phyloP scores from a whole-genome alignment of 2,113 vertebrate species.

The Mionectes macconnelli region DNA sequence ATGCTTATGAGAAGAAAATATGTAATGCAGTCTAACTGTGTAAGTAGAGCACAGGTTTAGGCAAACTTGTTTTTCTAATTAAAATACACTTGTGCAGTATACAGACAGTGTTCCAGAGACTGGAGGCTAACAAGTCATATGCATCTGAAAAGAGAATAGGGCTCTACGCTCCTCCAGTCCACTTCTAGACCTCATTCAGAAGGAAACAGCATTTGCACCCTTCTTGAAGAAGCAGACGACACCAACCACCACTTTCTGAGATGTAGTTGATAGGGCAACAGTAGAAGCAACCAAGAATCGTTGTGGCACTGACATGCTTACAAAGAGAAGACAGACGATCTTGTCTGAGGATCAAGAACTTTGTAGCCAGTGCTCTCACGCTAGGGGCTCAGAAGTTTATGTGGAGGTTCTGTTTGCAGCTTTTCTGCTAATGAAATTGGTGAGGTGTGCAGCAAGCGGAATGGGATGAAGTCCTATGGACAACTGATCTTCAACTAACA shows the following conservation, averaged over 20 bases:
- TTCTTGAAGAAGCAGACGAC: background rate
- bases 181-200: background rate
- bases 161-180: background rate
- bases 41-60: background rate
- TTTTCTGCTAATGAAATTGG: background rate
- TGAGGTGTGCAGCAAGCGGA: background rate
- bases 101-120: background rate
- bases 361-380: background rate
- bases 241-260: background rate
- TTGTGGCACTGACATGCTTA: background rate
- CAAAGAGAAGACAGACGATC: background rate
- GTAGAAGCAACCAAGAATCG: background rate
- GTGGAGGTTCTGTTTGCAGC: background rate
- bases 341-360: background rate
- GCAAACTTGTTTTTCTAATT: background rate
- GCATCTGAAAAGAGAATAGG: background rate
- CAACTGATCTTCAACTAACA: background rate
- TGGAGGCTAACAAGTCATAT: background rate
- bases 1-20: background rate
- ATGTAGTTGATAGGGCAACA: fast-evolving
- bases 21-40: background rate
- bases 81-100: background rate
- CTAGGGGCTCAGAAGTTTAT: background rate
- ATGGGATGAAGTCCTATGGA: background rate
- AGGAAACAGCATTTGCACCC: background rate